These are phyloP conservation scores for Stegodyphus mimosarum DNA, from an alignment of 1,140 invertebrate species.

Conservation along the genomic window DNA sequence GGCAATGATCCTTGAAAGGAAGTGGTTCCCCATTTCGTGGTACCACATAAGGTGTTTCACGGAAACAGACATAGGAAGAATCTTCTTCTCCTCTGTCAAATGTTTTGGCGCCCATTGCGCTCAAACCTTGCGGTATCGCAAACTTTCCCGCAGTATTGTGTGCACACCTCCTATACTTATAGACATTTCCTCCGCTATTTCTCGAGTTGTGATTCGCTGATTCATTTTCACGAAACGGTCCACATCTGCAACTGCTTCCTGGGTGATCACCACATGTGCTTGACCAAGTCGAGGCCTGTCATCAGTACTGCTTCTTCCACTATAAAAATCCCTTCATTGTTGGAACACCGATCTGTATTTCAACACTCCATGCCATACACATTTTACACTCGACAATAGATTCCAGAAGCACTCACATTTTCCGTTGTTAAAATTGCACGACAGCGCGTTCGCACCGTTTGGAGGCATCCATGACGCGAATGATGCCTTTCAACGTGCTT, in stretches of 20 bases:
- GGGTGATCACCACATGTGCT: not conserved
- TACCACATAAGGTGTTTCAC: not conserved
- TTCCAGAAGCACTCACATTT: too few relatives aligned
- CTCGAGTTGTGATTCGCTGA: not conserved
- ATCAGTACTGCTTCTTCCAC: not conserved
- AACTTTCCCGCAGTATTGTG: not conserved
- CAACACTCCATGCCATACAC: too few relatives aligned
- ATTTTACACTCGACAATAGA: too few relatives aligned
- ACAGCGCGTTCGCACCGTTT: too few relatives aligned
- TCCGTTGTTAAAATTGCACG: too few relatives aligned
- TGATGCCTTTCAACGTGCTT: too few relatives aligned
- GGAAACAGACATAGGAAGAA: not conserved
- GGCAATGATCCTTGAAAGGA: not conserved
- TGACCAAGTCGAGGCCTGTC: not conserved
- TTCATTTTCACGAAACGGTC: not conserved
- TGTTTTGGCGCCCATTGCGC: not conserved
- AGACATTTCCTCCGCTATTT: not conserved
- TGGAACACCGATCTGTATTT: too few relatives aligned
- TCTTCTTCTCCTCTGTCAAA: not conserved
- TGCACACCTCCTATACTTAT: not conserved
- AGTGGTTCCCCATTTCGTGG: not conserved
- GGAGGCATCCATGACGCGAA: too few relatives aligned
- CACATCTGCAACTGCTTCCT: not conserved
- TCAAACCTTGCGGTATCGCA: not conserved
- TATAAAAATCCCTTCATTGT: not conserved